Base-by-base conservation (phyloP, 2,113 vertebrate genomes). In the Syngnathoides biaculeatus region DNA sequence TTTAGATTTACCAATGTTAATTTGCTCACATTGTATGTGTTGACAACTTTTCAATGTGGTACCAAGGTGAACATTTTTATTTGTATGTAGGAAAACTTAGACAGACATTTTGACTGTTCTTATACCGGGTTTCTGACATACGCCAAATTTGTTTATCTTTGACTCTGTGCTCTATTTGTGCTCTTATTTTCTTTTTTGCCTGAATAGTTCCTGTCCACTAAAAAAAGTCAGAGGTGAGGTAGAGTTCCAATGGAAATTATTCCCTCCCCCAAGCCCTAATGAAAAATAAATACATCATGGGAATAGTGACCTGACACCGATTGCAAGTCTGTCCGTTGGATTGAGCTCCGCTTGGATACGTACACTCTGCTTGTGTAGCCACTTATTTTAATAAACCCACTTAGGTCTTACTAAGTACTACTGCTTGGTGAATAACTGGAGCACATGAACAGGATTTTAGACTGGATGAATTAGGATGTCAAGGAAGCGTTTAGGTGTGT, bases 301-400 rank as follows among this genome's bases (percentile, higher is more conserved):
- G 82, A 75, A 74, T 70, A 71, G 71, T 64, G 80, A 74, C 65
- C 69, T 65, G 68, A 65, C 59, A 63, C 65, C 62, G 42, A 68
- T 64, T 65, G 65, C 65, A 78, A 84, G 72, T 87, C 80, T 83
- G 72, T 84, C 61, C 79, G 82, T 67, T 86, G 60, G 66, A 74
- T 61, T 75, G 66, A 66, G 72, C 75, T 72, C 74, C 65, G 61
- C 60, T 74, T 47, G 63, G 64, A 71, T 73, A 74, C 82, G 69
- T 73, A 74, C 82, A 73, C 59, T 77, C 70, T 68, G 75, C 74
- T 69, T 69, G 74, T 77, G 79, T 76, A 84, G 69, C 83, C 75
- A 80, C 78, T 82, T 83, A 85, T 85, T 90, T 88, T 91, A 91
- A 91, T 88, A 81, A 90, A 83, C 76, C 68, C 80, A 75, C 75